Evolutionary conservation across 2,113 vertebrate species (phyloP), one percentile per base, ranked within the genome.

Genomic region (Hippocampus mohnikei): DNA sequence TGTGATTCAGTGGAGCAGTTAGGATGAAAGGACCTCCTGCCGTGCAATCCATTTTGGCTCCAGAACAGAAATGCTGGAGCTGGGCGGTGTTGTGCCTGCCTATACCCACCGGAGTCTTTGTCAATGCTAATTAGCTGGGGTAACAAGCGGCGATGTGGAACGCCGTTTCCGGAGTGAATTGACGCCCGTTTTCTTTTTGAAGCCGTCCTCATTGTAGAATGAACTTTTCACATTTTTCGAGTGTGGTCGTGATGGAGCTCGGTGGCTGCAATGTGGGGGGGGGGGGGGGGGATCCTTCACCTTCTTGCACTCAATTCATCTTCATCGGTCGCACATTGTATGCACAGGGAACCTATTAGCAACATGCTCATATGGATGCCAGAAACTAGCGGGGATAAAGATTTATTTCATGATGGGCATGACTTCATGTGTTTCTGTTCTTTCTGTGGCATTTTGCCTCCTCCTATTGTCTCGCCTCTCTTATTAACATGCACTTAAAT

Each of bases 401-500:
- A 77, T 84, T 64, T 66, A 63, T 71, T 67, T 78, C 60, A 62
- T 16, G 63, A 46, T 65, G 63, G 63, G 13, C 23, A 42, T 44
- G 62, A 50, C 86, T 85, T 88, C 85, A 86, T 81, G 75, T 83
- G 75, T 83, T 81, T 84, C 69, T 77, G 79, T 86, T 84, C 76
- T 83, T 85, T 84, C 85, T 75, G 86, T 91, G 84, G 86, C 87
- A 81, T 89, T 89, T 86, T 90, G 81, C 84, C 85, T 88, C 85
- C 84, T 89, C 80, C 89, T 85, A 87, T 91, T 90, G 88, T 90
- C 88, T 92, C 79, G 82, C 74, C 85, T 87, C 75, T 85, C 88
- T 92, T 92, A 91, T 93, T 92, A 92, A 91, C 87, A 92, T 91
- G 87, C 88, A 88, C 89, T 92, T 92, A 92, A 91, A 91, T 93